These are phyloP conservation scores for Mnemiopsis leidyi DNA, from an alignment of 37 sponge, comb jelly and placozoan genomes.

Conservation along the genomic window DNA sequence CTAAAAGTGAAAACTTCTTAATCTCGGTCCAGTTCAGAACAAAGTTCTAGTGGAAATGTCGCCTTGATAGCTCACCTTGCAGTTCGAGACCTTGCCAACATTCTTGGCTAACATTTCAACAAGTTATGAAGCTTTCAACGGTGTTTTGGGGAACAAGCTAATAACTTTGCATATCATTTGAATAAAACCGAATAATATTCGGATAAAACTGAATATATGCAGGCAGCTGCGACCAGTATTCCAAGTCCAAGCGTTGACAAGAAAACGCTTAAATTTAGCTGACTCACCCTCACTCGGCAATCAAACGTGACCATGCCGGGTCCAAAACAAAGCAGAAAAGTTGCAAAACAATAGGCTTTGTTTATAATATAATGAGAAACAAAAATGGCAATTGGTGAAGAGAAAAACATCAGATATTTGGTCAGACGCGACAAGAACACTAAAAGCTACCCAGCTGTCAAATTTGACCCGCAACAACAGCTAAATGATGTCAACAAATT, in stretches of 20 bases:
- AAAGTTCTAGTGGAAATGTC: too few species aligned
- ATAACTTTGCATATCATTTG: neutral
- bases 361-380: too few species aligned
- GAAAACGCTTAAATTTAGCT: neutral
- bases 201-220: neutral
- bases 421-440: too few species aligned
- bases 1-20: too few species aligned
- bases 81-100: neutral
- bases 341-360: neutral
- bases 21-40: too few species aligned
- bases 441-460: too few species aligned
- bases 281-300: neutral
- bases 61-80: too few species aligned
- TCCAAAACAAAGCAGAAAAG: neutral
- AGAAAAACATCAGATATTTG: too few species aligned
- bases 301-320: neutral
- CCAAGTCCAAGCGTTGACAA: neutral
- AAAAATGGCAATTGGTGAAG: too few species aligned
- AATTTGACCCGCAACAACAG: too few species aligned
- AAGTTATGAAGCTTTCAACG: neutral
- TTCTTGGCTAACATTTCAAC: neutral
- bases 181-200: neutral
- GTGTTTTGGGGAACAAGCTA: neutral
- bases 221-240: neutral
- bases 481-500: neutral